A percentile compares a stretch with the other conserved stretches of the same genome.
phyloP scores from a whole-genome alignment of 2,888 invertebrate species.

The Dynastes grantii region DNA sequence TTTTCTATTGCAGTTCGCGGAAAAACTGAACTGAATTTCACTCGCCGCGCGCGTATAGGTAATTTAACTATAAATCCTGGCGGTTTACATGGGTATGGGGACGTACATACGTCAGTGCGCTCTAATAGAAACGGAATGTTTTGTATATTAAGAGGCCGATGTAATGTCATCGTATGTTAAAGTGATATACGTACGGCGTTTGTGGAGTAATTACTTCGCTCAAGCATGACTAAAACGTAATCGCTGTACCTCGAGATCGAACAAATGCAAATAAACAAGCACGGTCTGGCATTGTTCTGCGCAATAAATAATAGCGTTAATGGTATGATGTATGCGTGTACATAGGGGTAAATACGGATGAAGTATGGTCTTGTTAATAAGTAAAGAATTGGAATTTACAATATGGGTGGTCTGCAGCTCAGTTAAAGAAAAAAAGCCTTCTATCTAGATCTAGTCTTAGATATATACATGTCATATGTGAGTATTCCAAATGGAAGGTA shows the following conservation, averaged over 20 bases:
- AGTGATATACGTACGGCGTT: conserved; percentile 13
- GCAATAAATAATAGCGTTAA: conserved; percentile 13
- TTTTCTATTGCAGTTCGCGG: background rate
- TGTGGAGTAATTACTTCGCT: conserved; percentile 14
- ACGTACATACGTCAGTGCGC: background rate
- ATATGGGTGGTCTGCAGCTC: background rate
- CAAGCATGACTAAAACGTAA: conserved; percentile 13
- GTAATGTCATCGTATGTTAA: conserved; percentile 35
- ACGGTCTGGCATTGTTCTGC: background rate
- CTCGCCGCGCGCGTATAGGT: background rate
- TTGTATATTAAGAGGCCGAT: conserved; percentile 10
- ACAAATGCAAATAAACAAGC: conserved; percentile 20
- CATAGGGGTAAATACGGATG: background rate
- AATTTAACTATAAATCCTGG: conserved; percentile 7
- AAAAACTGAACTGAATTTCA: conserved; percentile 7
- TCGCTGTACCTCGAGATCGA: background rate
- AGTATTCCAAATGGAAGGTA: no score
- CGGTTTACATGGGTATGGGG: background rate
- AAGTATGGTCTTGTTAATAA: background rate
- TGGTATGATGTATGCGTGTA: background rate
- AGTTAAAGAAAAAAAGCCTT: no score
- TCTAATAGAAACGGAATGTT: conserved; percentile 27
- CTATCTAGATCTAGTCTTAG: no score
- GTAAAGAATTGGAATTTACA: background rate
- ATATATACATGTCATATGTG: no score